Percentiles rank a stretch among this genome's conserved stretches.
phyloP scores from a whole-genome alignment of 2,797 vertebrate species.

The Sebastes oblongus region DNA sequence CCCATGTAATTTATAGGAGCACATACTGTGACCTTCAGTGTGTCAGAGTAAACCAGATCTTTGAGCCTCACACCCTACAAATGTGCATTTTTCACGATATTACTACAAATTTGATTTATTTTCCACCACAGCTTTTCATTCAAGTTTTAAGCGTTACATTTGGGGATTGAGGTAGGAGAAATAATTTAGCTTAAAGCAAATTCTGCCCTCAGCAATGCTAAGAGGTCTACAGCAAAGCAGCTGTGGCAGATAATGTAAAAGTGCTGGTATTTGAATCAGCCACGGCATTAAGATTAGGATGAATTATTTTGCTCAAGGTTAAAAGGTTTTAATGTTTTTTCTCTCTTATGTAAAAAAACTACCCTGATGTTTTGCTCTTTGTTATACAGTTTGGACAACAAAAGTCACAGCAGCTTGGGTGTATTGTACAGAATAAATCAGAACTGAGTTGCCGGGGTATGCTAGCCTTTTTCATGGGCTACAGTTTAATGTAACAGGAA shows the following conservation, averaged over 20 bases:
- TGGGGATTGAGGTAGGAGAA: neutral
- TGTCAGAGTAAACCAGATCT: neutral
- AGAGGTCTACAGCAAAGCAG: neutral
- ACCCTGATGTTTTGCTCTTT: neutral
- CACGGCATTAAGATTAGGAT: neutral
- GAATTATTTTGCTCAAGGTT: neutral
- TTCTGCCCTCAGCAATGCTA: neutral
- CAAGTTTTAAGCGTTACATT: neutral
- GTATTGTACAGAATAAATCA: neutral
- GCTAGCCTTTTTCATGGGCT: neutral
- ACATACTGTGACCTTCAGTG: neutral
- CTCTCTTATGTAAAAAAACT: neutral
- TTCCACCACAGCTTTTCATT: neutral
- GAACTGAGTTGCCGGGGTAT: neutral
- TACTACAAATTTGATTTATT: neutral
- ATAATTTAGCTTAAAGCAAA: neutral
- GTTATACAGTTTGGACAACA: neutral
- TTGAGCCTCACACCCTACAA: neutral
- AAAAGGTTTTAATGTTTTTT: neutral
- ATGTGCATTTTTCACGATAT: neutral
- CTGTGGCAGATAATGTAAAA: neutral
- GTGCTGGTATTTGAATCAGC: neutral
- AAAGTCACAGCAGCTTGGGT: neutral
- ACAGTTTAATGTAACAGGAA: slow-evolving; percentile 1
- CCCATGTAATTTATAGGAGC: neutral